Evolutionary conservation across 2,888 invertebrate genomes (phyloP).

Genomic region (Plagodis pulveraria): DNA sequence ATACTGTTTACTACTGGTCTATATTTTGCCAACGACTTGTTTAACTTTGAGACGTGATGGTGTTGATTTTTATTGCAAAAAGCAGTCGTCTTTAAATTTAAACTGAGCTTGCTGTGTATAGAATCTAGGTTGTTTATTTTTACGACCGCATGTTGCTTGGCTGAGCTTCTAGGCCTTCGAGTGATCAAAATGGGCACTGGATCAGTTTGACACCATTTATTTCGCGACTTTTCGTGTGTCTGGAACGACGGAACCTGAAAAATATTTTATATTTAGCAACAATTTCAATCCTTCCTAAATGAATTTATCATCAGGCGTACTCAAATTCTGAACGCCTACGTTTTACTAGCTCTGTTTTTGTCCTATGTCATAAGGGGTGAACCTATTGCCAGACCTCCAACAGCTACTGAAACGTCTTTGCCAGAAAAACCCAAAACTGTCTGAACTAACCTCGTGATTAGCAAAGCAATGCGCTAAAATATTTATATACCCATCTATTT

Average conservation of each 20-base stretch:
- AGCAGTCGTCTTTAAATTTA: background rate
- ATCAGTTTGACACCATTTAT: constrained; percentile 26
- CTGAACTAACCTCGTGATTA: no score
- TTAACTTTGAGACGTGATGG: background rate
- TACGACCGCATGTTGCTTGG: background rate
- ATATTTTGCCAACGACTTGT: background rate
- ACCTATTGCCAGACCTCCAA: no score
- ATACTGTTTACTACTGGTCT: background rate
- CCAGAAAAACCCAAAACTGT: no score
- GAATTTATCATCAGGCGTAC: no score
- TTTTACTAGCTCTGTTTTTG: no score
- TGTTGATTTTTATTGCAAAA: constrained; percentile 1
- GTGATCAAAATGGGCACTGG: background rate
- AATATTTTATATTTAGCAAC: background rate
- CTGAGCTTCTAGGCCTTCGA: background rate
- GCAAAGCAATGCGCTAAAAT: no score
- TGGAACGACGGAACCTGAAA: background rate
- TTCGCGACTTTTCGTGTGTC: constrained; percentile 6
- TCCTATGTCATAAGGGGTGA: no score
- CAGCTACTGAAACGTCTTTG: no score
- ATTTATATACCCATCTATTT: no score
- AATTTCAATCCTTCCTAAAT: background rate
- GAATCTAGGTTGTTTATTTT: background rate
- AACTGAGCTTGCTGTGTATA: constrained; percentile 4
- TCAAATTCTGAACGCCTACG: no score